Percentiles rank a stretch among this genome's conserved stretches.
Evolutionary conservation across 1,140 invertebrate genomes (phyloP).

Genomic region (Drosophila grimshawi): DNA sequence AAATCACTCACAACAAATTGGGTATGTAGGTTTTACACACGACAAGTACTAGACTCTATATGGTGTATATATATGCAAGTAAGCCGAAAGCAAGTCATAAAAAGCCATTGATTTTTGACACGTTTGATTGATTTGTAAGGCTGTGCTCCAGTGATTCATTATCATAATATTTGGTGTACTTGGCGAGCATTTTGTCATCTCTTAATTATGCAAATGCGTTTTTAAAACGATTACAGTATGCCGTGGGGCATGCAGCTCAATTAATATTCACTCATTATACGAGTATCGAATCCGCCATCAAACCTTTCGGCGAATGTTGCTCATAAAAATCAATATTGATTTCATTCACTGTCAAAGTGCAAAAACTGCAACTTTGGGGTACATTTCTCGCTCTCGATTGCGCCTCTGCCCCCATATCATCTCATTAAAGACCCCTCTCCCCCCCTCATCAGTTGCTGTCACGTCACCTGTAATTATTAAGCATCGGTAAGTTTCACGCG

Average conservation of each 20-base stretch:
- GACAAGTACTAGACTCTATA: no score
- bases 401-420: neutral
- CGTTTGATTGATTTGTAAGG: slow-evolving; percentile 43
- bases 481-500: slow-evolving; percentile 48
- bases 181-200: slow-evolving; percentile 7
- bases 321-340: slow-evolving; percentile 68
- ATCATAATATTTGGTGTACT: slow-evolving; percentile 1
- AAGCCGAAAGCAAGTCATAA: neutral
- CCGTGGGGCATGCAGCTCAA: slow-evolving; percentile 44
- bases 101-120: neutral
- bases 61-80: neutral
- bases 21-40: slow-evolving; percentile 17
- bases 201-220: slow-evolving; percentile 45
- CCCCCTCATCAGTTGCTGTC: slow-evolving; percentile 8
- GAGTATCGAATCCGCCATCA: neutral
- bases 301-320: neutral
- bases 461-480: slow-evolving; percentile 68
- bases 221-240: slow-evolving; percentile 44
- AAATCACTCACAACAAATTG: slow-evolving; percentile 7
- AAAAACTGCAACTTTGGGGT: slow-evolving; percentile 56
- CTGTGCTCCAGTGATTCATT: slow-evolving; percentile 15
- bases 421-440: slow-evolving; percentile 3
- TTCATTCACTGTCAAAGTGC: slow-evolving; percentile 67
- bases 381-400: slow-evolving; percentile 39
- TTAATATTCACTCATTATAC: slow-evolving; percentile 59